Evolutionary conservation across 2,888 invertebrate genomes (phyloP), one percentile per base, ranked within the genome.

Genomic region (Drosophila mettleri): DNA sequence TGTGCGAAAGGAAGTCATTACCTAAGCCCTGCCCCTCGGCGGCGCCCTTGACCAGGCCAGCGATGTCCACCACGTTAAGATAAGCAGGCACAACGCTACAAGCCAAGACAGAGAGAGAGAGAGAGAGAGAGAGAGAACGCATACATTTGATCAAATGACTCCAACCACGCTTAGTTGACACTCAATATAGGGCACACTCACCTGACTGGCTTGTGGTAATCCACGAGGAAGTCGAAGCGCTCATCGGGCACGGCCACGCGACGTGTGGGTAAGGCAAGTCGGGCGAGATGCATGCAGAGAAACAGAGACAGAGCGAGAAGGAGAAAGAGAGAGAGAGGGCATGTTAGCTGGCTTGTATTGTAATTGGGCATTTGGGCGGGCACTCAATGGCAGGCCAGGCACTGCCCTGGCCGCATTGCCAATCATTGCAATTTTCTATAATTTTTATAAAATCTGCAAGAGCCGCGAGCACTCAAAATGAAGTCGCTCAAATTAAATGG

Each of bases 1-100:
- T 99, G 93, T 99, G 98, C 6, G 99, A 98, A 46, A 99, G 94
- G 93, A 99, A 99, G 69, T 98, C 98, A 92, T 99, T 99, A 89
- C 99, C 99, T 60, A 99, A 94, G 2, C 99, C 90, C 61, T 86
- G 88, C 0, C 99, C 99, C 91, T 99, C 98, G 4, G 98, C 97
- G 2, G 99, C 99, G 31, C 99, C 99, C 90, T 98, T 97, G 36
- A 99, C 99, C 75, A 99, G 93, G 10, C 99, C 99, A 58, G 99
- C 99, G 87, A 99, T 99, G 92, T 99, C 99, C 31, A 98, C 98
- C 33, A 99, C 97, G 92, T 98, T 99, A 74, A 99, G 93, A 92
- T 96, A 99, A 0, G 99, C 99, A 14, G 99, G 99, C 34, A 99
- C 99, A 94, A 98, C 98, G 92, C 98, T 99, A 16, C 22, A 18